Evolutionary conservation across 2,888 invertebrate genomes (phyloP), one percentile per base, ranked within the genome.

Genomic region (Amblyteles armatorius): DNA sequence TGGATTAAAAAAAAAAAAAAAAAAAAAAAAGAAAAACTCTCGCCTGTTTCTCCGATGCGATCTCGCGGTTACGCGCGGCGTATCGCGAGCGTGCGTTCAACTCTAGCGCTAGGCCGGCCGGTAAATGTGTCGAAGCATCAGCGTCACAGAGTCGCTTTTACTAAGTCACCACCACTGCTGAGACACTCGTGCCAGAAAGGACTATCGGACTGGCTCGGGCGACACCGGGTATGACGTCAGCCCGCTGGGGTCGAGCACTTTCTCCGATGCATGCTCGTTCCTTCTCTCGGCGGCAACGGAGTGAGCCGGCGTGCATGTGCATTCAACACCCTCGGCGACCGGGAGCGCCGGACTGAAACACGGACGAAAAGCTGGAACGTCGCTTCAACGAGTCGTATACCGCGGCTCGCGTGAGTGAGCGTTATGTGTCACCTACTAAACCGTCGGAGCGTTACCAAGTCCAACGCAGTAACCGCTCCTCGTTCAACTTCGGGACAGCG

Each of bases 341-440:
- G 36, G 44, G 55, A 69, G 69, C 60, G 29, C 4, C 33, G 52
- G 55, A 19, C n/a, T 19, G 40, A 52, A 52, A 57, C 36, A 69
- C 44, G 57, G 48, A 68, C 71, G 78, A 69, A 65, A 71, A 65
- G 63, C 65, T n/a, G 67, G 71, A 79, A 63, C 69, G 57, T 40
- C 60, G 79, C 63, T 48, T 57, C 44, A 57, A 52, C 63, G 71
- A 48, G 29, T 44, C 67, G 72, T 19, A 65, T n/a, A 26, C 48
- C 73, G 29, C 4, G 44, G 36, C 48, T 76, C 69, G 81, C 81
- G 85, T 79, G 80, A 73, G 74, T 79, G 80, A 73, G 74, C 72
- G 68, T 82, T 79, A 82, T 85, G 85, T 80, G 82, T 86, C 84
- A 84, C 84, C 86, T 85, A 85, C 50, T 84, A 86, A 86, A 80